Evolutionary conservation across 2,888 invertebrate genomes (phyloP).

Genomic region (Drosophila ustulata): DNA sequence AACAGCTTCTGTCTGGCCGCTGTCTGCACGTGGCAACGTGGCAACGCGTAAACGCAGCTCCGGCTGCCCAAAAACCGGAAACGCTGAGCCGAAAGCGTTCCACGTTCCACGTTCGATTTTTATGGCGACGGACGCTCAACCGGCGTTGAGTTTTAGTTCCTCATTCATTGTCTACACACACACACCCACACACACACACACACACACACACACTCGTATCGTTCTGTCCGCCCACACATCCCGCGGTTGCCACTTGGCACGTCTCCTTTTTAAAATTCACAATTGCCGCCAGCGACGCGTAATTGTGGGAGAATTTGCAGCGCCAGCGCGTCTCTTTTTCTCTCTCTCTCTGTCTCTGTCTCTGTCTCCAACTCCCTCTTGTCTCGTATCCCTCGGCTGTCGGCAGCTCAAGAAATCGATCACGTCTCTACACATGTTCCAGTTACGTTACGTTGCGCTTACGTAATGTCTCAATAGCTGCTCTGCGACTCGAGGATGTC

Average conservation of each 20-base stretch:
- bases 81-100: conserved; percentile 52
- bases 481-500: conserved; percentile 45
- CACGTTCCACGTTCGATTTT: conserved; percentile 81
- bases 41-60: conserved; percentile 26
- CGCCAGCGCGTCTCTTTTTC: conserved; percentile 66
- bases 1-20: conserved; percentile 57
- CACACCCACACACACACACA: too few relatives aligned
- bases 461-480: conserved; percentile 61
- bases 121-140: conserved; percentile 62
- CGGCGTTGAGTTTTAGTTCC: conserved; percentile 71
- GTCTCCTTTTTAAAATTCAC: conserved; percentile 84
- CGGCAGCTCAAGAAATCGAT: conserved; percentile 72
- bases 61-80: conserved; percentile 47
- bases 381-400: background rate
- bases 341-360: conserved; percentile 17
- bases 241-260: conserved; percentile 63
- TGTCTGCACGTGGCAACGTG: conserved; percentile 70
- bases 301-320: conserved; percentile 80
- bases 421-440: conserved; percentile 80
- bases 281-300: conserved; percentile 78
- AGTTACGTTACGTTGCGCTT: conserved; percentile 73
- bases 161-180: conserved; percentile 66
- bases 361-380: background rate
- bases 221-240: conserved; percentile 7
- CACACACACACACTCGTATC: conserved; percentile 12